Percentiles rank a stretch among this genome's conserved stretches.
Conservation (phyloP, 1,140 invertebrate species). For the Mycetomoellerius zeteki region DNA sequence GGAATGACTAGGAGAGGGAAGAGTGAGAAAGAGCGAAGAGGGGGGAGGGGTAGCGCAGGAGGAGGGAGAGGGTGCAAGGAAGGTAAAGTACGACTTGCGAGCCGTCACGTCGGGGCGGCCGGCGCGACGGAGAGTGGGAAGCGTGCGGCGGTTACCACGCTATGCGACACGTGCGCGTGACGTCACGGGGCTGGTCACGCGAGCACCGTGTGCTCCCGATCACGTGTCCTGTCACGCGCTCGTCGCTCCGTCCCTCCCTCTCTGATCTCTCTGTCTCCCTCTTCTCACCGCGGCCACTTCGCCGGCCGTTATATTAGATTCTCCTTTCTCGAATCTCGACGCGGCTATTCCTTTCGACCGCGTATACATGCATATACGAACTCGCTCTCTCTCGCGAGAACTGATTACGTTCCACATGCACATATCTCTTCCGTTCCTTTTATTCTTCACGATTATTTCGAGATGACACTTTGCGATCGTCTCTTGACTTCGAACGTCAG, state of each 20-base stretch:
- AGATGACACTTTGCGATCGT: not conserved
- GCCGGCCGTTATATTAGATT: conserved; percentile 13
- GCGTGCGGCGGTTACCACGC: conserved; percentile 80
- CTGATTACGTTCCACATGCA: conserved; percentile 18
- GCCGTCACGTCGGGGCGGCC: conserved; percentile 1
- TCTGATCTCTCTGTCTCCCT: conserved; percentile 8
- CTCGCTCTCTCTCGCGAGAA: not conserved
- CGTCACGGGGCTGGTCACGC: conserved; percentile 86
- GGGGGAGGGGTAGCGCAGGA: not conserved
- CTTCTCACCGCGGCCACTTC: not conserved
- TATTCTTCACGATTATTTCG: not conserved
- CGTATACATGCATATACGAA: not conserved
- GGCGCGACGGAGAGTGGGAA: conserved; percentile 17
- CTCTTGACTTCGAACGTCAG: not conserved
- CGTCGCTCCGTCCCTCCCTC: conserved; percentile 54
- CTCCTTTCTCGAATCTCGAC: conserved; percentile 42
- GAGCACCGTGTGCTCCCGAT: conserved; percentile 85
- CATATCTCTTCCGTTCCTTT: not conserved
- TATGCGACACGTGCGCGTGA: conserved; percentile 86
- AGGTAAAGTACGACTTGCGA: conserved; percentile 59
- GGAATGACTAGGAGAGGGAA: not conserved
- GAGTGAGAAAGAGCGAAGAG: not conserved
- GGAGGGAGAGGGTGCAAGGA: conserved; percentile 25
- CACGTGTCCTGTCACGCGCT: conserved; percentile 87
- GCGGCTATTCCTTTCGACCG: conserved; percentile 38